These are phyloP conservation scores for Plebejus anna DNA, from an alignment of 2,888 invertebrate genomes.

Conservation along the genomic window DNA sequence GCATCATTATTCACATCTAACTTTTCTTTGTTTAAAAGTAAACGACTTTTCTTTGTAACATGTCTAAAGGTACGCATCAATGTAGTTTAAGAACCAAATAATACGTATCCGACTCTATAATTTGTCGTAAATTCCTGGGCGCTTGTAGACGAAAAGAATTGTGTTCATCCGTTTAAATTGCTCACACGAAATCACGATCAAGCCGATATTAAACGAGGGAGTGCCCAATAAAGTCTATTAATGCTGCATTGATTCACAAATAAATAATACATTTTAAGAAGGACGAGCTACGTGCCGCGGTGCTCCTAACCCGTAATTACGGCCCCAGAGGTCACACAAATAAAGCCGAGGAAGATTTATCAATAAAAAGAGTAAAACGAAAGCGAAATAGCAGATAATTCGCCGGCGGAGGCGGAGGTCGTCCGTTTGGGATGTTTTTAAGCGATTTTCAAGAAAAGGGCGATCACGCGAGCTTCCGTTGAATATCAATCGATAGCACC, in stretches of 20 bases:
- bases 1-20: slow-evolving; percentile 28
- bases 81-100: neutral
- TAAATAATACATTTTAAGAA: slow-evolving; percentile 74
- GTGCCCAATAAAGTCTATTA: slow-evolving; percentile 68
- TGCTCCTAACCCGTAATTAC: slow-evolving; percentile 67
- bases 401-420: slow-evolving; percentile 64
- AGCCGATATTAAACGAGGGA: slow-evolving; percentile 77
- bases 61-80: neutral
- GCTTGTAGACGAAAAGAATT: slow-evolving; percentile 18
- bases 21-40: neutral
- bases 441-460: slow-evolving; percentile 62
- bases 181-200: slow-evolving; percentile 66
- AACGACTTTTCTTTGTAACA: neutral
- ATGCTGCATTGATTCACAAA: slow-evolving; percentile 74
- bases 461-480: slow-evolving; percentile 62
- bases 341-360: slow-evolving; percentile 61
- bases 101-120: neutral
- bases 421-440: slow-evolving; percentile 59
- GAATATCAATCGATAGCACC: slow-evolving; percentile 57
- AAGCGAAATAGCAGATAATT: slow-evolving; percentile 75
- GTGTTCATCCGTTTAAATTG: slow-evolving; percentile 52
- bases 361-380: slow-evolving; percentile 65
- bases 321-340: slow-evolving; percentile 75
- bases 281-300: slow-evolving; percentile 64
- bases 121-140: slow-evolving; percentile 10